phyloP scores from a whole-genome alignment of 1,140 invertebrate genomes.

The Glossosoma conforme region DNA sequence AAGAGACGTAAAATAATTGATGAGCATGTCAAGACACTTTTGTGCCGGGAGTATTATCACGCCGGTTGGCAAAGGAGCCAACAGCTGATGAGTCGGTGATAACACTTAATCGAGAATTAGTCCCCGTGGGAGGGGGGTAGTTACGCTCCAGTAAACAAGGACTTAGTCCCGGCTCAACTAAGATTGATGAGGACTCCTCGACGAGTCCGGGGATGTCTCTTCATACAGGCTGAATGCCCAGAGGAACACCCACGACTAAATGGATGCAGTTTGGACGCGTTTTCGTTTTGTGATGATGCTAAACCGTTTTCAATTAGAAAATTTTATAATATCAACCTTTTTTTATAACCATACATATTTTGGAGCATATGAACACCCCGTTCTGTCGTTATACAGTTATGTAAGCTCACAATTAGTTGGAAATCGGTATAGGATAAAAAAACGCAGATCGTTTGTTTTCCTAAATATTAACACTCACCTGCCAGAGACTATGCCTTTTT shows the following conservation, averaged over 20 bases:
- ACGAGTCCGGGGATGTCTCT: constrained; percentile 20
- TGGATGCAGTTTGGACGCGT: constrained; percentile 7
- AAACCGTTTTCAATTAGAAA: not conserved
- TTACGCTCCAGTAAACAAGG: constrained; percentile 26
- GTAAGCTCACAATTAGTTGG: no score
- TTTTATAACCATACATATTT: not conserved
- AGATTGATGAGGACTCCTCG: constrained; percentile 28
- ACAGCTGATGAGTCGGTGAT: constrained; percentile 3
- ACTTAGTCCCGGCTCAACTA: constrained; percentile 27
- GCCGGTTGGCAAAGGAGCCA: not conserved
- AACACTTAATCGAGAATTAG: constrained; percentile 14
- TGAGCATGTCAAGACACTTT: not conserved
- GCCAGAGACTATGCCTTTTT: no score
- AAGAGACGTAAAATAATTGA: not conserved
- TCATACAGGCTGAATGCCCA: constrained; percentile 3
- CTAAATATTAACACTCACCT: no score
- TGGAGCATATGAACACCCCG: not conserved
- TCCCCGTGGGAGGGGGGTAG: constrained; percentile 11
- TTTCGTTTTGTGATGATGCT: not conserved
- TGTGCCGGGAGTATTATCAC: not conserved
- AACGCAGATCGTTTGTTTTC: no score
- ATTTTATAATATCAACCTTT: not conserved
- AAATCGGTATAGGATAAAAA: no score
- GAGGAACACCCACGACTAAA: constrained; percentile 4
- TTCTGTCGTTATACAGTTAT: no score